These are phyloP conservation scores for Brotula barbata DNA, from an alignment of 2,797 vertebrate genomes.

Conservation along the genomic window DNA sequence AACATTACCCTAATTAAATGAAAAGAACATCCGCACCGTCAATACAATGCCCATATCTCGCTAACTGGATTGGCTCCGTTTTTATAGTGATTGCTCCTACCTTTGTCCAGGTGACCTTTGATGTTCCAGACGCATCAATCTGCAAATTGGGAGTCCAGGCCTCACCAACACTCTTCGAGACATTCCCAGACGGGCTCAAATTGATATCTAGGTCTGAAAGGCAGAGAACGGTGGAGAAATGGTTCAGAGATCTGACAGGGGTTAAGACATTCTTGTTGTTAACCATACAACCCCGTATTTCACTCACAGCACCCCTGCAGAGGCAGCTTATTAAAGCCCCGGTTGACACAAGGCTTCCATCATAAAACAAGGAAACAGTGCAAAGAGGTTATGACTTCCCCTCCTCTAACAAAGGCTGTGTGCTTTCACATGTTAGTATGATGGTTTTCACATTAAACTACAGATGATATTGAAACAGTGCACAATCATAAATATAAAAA, in stretches of 20 bases:
- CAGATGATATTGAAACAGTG: slow-evolving; percentile 9
- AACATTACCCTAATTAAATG: slow-evolving; percentile 77
- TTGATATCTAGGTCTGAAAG: slow-evolving; percentile 88
- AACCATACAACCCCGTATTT: slow-evolving; percentile 47
- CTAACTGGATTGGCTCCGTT: slow-evolving; percentile 12
- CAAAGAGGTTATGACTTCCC: slow-evolving; percentile 33
- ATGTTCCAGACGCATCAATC: slow-evolving; percentile 81
- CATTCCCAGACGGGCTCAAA: slow-evolving; percentile 82
- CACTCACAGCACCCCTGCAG: slow-evolving; percentile 44
- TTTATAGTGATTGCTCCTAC: slow-evolving; percentile 70
- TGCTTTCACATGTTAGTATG: slow-evolving; percentile 2
- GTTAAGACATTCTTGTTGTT: slow-evolving; percentile 52
- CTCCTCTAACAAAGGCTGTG: slow-evolving; percentile 29
- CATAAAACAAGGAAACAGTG: slow-evolving; percentile 38
- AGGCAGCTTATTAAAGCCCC: slow-evolving; percentile 60
- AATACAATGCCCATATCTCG: slow-evolving; percentile 22
- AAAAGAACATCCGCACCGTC: slow-evolving; percentile 18
- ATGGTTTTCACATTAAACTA: slow-evolving; percentile 6
- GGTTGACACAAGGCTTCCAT: slow-evolving; percentile 51
- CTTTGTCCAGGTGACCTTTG: slow-evolving; percentile 89
- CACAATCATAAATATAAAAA: no score
- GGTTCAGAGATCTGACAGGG: slow-evolving; percentile 57
- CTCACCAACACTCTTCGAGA: slow-evolving; percentile 82
- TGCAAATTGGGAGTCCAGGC: slow-evolving; percentile 79
- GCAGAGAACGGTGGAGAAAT: slow-evolving; percentile 42